phyloP scores from a whole-genome alignment of 2,888 invertebrate species.

The Lithodes maja region DNA sequence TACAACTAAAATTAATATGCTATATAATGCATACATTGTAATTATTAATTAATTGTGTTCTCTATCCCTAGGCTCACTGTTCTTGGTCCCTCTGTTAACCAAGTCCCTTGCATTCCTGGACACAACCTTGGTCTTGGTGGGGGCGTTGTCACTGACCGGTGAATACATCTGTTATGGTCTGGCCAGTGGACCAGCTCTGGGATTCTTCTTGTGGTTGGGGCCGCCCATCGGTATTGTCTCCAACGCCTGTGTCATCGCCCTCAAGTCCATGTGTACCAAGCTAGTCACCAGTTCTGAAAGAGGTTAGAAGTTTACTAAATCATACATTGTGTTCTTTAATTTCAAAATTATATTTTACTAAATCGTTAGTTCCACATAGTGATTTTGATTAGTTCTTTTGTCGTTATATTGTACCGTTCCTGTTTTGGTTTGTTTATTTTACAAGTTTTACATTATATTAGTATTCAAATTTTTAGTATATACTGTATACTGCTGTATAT shows the following conservation, averaged over 20 bases:
- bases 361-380: too few species aligned
- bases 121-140: slow-evolving; percentile 41
- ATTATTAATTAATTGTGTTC: not conserved
- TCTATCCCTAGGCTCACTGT: slow-evolving; percentile 31
- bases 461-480: not conserved
- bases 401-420: too few species aligned
- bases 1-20: too few species aligned
- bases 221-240: slow-evolving; percentile 45
- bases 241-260: slow-evolving; percentile 49
- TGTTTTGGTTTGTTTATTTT: too few species aligned
- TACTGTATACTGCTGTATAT: not conserved
- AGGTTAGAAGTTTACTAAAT: slow-evolving; percentile 29
- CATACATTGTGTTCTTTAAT: too few species aligned
- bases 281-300: slow-evolving; percentile 49
- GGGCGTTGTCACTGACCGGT: slow-evolving; percentile 28
- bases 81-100: slow-evolving; percentile 44
- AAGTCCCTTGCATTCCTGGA: slow-evolving; percentile 31
- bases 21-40: too few species aligned
- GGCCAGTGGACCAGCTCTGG: not conserved
- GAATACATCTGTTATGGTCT: slow-evolving; percentile 51
- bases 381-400: too few species aligned
- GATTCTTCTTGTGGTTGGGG: slow-evolving; percentile 44
- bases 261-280: slow-evolving; percentile 58
- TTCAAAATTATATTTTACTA: too few species aligned
- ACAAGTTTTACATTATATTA: not conserved